Percentiles rank a stretch among this genome's conserved stretches.
Conservation (phyloP, 92 coral and sea anemone genomes). For the Epizoanthus fatuus region DNA sequence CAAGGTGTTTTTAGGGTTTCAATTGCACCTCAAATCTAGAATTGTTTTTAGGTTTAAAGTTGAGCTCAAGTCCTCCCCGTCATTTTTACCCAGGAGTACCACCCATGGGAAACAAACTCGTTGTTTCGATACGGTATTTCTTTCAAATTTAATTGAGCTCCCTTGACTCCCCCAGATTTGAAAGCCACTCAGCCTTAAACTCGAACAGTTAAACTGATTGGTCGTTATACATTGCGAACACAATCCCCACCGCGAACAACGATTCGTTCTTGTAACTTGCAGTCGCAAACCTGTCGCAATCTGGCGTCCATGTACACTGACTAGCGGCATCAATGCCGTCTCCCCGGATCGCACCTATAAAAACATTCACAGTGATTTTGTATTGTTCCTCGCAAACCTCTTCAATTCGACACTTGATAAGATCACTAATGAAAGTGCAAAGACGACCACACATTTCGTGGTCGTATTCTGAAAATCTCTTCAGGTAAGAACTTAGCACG, state of each 20-base stretch:
- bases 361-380: constrained; percentile 79
- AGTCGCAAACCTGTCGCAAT: constrained; percentile 77
- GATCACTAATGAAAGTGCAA: constrained; percentile 71
- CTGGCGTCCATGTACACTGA: constrained; percentile 83
- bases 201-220: not conserved
- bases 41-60: too few relatives aligned
- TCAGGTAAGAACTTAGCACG: constrained; percentile 70
- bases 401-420: constrained; percentile 75
- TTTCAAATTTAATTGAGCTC: too few relatives aligned
- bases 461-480: constrained; percentile 71
- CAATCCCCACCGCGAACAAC: constrained; percentile 82
- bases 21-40: too few relatives aligned
- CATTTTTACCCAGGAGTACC: too few relatives aligned
- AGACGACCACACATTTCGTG: constrained; percentile 71
- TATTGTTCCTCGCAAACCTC: constrained; percentile 61
- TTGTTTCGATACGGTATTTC: too few relatives aligned
- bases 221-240: constrained; percentile 64
- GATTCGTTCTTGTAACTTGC: constrained; percentile 79
- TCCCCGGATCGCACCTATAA: constrained; percentile 74
- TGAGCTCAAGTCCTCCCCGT: too few relatives aligned
- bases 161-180: too few relatives aligned
- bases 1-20: too few relatives aligned
- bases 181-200: too few relatives aligned
- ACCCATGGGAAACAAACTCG: too few relatives aligned
- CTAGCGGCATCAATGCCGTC: constrained; percentile 80